Conservation (phyloP, 2,888 invertebrate species). For the Phorcus lineatus region DNA sequence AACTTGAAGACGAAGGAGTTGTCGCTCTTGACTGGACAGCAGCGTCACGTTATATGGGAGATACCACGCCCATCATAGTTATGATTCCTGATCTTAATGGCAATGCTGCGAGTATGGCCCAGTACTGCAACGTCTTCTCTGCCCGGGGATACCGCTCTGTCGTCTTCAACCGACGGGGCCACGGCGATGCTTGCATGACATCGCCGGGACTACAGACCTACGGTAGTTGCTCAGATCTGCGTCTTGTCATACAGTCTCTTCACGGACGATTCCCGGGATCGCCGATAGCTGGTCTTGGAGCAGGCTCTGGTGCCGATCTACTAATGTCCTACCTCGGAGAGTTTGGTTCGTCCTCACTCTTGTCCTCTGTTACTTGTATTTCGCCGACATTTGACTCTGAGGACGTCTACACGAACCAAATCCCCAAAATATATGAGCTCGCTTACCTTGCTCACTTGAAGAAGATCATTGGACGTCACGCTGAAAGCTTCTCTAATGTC, state of each 20-base stretch:
- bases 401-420: constrained; percentile 21
- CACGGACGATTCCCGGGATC: constrained; percentile 53
- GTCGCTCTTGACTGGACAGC: constrained; percentile 69
- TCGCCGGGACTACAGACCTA: constrained; percentile 65
- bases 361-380: constrained; percentile 63
- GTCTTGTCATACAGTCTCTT: constrained; percentile 66
- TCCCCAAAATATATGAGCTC: constrained; percentile 52
- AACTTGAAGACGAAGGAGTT: constrained; percentile 67
- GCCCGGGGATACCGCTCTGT: constrained; percentile 62
- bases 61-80: constrained; percentile 49
- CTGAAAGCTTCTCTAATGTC: constrained; percentile 49
- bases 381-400: constrained; percentile 55
- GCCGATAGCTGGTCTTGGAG: constrained; percentile 59
- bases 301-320: constrained; percentile 63
- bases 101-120: constrained; percentile 50
- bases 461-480: constrained; percentile 54
- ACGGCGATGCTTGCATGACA: constrained; percentile 60
- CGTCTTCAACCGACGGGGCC: constrained; percentile 68
- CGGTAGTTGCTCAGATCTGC: constrained; percentile 67
- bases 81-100: constrained; percentile 63
- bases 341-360: constrained; percentile 64
- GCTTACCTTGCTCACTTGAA: constrained; percentile 56
- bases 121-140: constrained; percentile 53
- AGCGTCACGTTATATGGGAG: constrained; percentile 19
- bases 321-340: constrained; percentile 71